Base-by-base conservation (phyloP, 1,140 invertebrate genomes). In the Globodera rostochiensis region DNA sequence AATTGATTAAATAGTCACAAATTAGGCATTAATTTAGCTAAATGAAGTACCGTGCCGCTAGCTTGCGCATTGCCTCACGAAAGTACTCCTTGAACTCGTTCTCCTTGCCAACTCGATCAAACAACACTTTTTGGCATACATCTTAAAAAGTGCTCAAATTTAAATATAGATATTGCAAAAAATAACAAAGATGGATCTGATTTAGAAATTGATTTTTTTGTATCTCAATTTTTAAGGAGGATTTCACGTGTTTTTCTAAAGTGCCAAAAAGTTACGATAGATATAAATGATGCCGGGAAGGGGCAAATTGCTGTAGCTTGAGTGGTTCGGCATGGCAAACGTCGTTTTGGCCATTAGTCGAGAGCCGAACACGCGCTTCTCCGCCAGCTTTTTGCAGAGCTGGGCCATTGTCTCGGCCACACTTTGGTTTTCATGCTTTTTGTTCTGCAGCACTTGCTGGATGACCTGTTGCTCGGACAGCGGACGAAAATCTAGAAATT, bases 41-140 rank as follows among this genome's bases (percentile, higher is more conserved):
- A 25, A 47, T 15, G 64, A 77, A 25, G 9, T 66, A 84, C 50
- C 83, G 66, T 15, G 83, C 83, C 45, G 83, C 84, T 47, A 86
- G 73, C 83, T 86, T 86, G 7, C 86, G 78, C 85, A 86, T 86
- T 5, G 85, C 86, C 60, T 86, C 85, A 46, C 85, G 86, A 64
- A 86, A 86, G 67, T 50, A 79, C 47, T 86, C 86, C 84, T 82
- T 86, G 70, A 86, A 86, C 73, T 86, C 85, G 70, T 86, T 83
- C 11, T 86, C 85, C n/a, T 69, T 66, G 21, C 81, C 74, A 11
- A 86, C 79, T 7, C 83, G 74, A n/a, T 74, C 60, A 25, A 79
- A 77, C 19, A 86, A 67, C 53, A 87, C 85, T 80, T 86, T 86
- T 47, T 82, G 86, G 60, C 85, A 86, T 53, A 86, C 85, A 86